Conservation (phyloP, 2,113 vertebrate genomes). For the Parotia lawesii region DNA sequence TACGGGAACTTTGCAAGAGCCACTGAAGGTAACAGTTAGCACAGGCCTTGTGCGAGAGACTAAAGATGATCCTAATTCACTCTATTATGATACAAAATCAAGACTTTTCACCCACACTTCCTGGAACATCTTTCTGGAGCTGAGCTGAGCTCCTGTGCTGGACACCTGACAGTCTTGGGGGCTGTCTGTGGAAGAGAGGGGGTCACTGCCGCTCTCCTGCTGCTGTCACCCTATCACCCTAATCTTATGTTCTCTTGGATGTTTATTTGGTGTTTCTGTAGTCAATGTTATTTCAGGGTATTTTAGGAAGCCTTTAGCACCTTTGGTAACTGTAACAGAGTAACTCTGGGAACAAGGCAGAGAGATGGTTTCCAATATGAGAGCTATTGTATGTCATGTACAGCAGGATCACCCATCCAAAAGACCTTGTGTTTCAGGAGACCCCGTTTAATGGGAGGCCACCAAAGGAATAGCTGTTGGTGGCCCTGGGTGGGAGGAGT, state of each 20-base stretch:
- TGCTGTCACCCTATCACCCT: neutral
- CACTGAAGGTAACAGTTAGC: neutral
- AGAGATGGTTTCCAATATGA: neutral
- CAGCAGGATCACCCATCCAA: neutral
- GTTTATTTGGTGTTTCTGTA: neutral
- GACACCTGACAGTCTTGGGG: neutral
- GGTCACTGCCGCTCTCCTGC: neutral
- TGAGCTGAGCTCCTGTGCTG: neutral
- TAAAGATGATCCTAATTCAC: neutral
- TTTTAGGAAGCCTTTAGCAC: neutral
- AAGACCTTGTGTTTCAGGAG: neutral
- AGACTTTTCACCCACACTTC: neutral
- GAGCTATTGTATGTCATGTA: rapidly evolving
- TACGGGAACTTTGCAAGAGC: neutral
- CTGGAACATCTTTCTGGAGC: neutral
- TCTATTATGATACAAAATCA: neutral
- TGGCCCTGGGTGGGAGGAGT: neutral
- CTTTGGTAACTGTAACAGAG: neutral
- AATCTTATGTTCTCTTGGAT: neutral
- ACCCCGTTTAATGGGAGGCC: neutral
- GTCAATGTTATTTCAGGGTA: neutral
- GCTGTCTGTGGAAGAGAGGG: neutral
- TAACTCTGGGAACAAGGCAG: neutral
- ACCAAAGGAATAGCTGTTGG: neutral
- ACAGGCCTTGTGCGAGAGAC: neutral